These are phyloP conservation scores for Danio aesculapii DNA, from an alignment of 2,797 vertebrate genomes.

Conservation along the genomic window DNA sequence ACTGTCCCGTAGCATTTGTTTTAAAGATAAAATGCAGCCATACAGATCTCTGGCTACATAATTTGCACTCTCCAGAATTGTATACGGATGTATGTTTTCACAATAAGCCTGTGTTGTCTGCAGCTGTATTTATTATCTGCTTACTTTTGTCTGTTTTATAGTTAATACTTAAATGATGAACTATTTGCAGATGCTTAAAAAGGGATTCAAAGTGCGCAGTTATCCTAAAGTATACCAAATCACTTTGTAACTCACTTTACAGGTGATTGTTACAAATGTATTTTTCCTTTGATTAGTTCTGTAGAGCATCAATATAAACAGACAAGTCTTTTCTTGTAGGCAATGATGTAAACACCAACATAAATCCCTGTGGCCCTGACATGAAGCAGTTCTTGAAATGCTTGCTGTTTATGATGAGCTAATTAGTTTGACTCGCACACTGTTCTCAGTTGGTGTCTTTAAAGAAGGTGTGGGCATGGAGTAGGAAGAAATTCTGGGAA, in stretches of 20 bases:
- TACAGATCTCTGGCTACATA: no score
- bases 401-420: not conserved
- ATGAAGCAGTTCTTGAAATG: slow-evolving; percentile 9
- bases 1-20: no score
- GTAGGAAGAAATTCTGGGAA: not conserved
- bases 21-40: no score
- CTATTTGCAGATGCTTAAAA: no score
- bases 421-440: slow-evolving; percentile 19
- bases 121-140: no score
- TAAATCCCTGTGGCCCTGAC: slow-evolving; percentile 27
- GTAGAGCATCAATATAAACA: slow-evolving; percentile 27
- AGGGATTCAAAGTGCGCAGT: no score
- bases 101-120: no score
- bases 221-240: not conserved
- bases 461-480: slow-evolving; percentile 22
- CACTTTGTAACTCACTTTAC: not conserved
- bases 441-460: slow-evolving; percentile 4
- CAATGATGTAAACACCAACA: slow-evolving; percentile 30
- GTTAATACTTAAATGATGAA: no score
- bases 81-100: no score
- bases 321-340: not conserved
- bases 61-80: no score
- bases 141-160: no score
- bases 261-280: not conserved
- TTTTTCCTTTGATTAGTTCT: not conserved